Evolutionary conservation across 2,797 vertebrate species (phyloP).

Genomic region (Eleutherodactylus coqui): DNA sequence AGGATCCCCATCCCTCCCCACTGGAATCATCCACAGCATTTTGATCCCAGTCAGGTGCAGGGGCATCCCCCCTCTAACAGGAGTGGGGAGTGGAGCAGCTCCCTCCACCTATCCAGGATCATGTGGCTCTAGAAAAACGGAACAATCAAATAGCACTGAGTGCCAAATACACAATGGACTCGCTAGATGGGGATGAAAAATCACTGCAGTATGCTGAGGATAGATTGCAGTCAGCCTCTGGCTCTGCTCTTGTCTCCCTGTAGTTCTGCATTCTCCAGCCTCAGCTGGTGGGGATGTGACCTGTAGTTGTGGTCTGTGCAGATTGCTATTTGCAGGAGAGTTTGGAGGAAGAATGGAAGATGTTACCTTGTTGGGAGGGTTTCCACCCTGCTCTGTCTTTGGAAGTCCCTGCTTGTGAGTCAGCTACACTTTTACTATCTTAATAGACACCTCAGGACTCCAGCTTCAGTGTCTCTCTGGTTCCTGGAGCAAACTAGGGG

Average conservation of each 20-base stretch:
- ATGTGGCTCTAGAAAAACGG: slow-evolving; percentile 57
- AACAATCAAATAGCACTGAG: slow-evolving; percentile 55
- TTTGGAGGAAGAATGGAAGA: slow-evolving; percentile 35
- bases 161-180: slow-evolving; percentile 67
- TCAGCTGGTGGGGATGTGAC: slow-evolving; percentile 28
- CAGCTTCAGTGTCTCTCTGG: background rate
- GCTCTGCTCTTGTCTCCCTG: background rate
- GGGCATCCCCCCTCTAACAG: slow-evolving; percentile 42
- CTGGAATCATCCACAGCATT: slow-evolving; percentile 11
- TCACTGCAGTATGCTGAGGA: slow-evolving; percentile 74
- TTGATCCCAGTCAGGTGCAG: slow-evolving; percentile 31
- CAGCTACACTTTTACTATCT: background rate
- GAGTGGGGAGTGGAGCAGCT: slow-evolving; percentile 13
- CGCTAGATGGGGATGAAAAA: slow-evolving; percentile 72
- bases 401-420: background rate
- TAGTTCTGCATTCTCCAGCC: slow-evolving; percentile 34
- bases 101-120: slow-evolving; percentile 54
- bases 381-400: slow-evolving; percentile 15
- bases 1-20: slow-evolving; percentile 4
- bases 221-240: slow-evolving; percentile 63
- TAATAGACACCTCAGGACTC: background rate
- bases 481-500: background rate
- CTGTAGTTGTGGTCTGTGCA: slow-evolving; percentile 2
- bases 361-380: slow-evolving; percentile 36
- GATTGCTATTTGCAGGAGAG: background rate